A percentile compares a stretch with the other conserved stretches of the same genome.
Conservation (phyloP, 2,797 vertebrate species). For the Pagetopsis macropterus region DNA sequence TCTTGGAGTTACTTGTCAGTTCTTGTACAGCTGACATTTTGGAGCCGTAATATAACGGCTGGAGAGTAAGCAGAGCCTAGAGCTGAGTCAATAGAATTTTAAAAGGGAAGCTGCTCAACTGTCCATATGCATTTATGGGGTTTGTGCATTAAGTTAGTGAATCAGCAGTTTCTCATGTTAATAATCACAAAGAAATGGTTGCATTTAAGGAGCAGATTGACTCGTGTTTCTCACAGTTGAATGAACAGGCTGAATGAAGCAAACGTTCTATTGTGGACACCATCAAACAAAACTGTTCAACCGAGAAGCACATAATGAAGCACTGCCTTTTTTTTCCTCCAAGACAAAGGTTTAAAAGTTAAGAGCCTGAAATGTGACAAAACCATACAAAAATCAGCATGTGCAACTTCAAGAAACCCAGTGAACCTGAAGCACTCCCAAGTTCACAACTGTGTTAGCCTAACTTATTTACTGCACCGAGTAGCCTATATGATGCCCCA, state of each 20-base stretch:
- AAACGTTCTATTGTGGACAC: conserved; percentile 29
- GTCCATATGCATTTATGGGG: conserved; percentile 3
- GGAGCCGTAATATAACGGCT: conserved; percentile 24
- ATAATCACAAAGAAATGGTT: conserved; percentile 24
- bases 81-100: conserved; percentile 33
- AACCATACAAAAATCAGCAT: neutral
- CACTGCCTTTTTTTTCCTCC: neutral
- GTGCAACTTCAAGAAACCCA: neutral
- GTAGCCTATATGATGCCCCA: neutral
- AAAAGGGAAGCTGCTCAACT: conserved; percentile 22
- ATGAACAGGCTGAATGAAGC: conserved; percentile 28
- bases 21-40: conserved; percentile 42
- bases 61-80: conserved; percentile 26
- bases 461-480: neutral
- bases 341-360: conserved; percentile 8
- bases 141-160: conserved; percentile 20
- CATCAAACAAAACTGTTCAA: conserved; percentile 25
- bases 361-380: neutral
- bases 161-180: conserved; percentile 35
- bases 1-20: conserved; percentile 26
- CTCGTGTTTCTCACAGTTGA: conserved; percentile 34
- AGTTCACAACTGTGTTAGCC: neutral
- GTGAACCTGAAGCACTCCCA: neutral
- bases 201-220: conserved; percentile 28
- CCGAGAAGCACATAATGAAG: conserved; percentile 9